Conservation (phyloP, 2,113 vertebrate genomes). For the Craseonycteris thonglongyai region DNA sequence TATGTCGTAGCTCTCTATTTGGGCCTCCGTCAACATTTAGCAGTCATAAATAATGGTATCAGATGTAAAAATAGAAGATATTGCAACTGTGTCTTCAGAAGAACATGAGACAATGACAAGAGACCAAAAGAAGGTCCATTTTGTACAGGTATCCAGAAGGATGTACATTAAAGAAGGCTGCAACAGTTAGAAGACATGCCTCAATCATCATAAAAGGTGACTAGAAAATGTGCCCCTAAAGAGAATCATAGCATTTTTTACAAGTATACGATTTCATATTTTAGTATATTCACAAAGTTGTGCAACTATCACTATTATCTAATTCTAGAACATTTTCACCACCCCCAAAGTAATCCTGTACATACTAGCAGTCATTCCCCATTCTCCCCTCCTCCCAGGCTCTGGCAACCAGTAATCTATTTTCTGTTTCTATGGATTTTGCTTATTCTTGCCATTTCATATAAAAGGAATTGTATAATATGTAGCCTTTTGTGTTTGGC, state of each 20-base stretch:
- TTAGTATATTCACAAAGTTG: background rate
- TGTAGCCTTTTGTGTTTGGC: background rate
- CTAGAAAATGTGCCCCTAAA: background rate
- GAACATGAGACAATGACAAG: background rate
- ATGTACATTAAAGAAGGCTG: background rate
- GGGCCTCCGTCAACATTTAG: background rate
- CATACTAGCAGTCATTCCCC: background rate
- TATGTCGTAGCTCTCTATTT: background rate
- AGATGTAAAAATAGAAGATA: background rate
- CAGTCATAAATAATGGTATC: background rate
- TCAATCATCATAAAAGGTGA: background rate
- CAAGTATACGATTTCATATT: background rate
- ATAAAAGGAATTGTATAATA: background rate
- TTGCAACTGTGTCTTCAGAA: background rate
- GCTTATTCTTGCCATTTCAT: background rate
- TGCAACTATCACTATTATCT: background rate
- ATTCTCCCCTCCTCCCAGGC: background rate
- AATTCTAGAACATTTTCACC: background rate
- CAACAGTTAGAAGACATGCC: background rate
- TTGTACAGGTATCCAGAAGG: background rate
- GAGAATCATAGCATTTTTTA: background rate
- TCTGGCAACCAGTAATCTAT: background rate
- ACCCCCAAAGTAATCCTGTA: background rate
- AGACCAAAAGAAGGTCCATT: background rate
- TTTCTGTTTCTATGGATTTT: background rate